These are phyloP conservation scores for Phengaris arion DNA, from an alignment of 2,888 invertebrate genomes.

Conservation along the genomic window DNA sequence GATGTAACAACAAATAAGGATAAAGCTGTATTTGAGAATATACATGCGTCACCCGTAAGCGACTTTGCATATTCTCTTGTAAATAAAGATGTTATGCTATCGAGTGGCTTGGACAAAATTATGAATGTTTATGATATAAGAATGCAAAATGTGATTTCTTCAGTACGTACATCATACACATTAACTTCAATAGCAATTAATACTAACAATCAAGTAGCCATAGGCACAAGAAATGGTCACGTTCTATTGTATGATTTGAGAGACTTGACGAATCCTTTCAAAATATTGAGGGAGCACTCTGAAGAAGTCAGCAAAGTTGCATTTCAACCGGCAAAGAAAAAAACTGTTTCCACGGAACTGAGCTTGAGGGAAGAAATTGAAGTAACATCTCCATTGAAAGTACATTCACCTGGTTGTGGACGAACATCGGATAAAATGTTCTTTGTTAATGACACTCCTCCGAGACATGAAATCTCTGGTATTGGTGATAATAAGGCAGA, in stretches of 20 bases:
- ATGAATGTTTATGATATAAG: constrained; percentile 79
- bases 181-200: constrained; percentile 68
- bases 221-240: constrained; percentile 78
- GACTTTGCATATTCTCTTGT: constrained; percentile 77
- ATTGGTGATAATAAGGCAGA: constrained; percentile 59
- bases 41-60: constrained; percentile 80
- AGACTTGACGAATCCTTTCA: constrained; percentile 68
- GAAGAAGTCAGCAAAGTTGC: constrained; percentile 68
- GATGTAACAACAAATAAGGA: constrained; percentile 72
- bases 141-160: constrained; percentile 67
- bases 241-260: constrained; percentile 78
- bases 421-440: constrained; percentile 64
- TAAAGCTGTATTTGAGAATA: constrained; percentile 68
- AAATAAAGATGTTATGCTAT: constrained; percentile 76
- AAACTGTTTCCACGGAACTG: constrained; percentile 57
- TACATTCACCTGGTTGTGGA: constrained; percentile 51
- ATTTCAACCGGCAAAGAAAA: constrained; percentile 67
- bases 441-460: constrained; percentile 62
- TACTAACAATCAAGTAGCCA: constrained; percentile 70
- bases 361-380: constrained; percentile 67
- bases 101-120: constrained; percentile 78
- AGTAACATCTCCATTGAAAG: constrained; percentile 49
- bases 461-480: constrained; percentile 50
- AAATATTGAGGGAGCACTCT: constrained; percentile 72
- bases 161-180: constrained; percentile 61